These are phyloP conservation scores for Patagioenas fasciata DNA, from an alignment of 2,113 vertebrate species.

Conservation along the genomic window DNA sequence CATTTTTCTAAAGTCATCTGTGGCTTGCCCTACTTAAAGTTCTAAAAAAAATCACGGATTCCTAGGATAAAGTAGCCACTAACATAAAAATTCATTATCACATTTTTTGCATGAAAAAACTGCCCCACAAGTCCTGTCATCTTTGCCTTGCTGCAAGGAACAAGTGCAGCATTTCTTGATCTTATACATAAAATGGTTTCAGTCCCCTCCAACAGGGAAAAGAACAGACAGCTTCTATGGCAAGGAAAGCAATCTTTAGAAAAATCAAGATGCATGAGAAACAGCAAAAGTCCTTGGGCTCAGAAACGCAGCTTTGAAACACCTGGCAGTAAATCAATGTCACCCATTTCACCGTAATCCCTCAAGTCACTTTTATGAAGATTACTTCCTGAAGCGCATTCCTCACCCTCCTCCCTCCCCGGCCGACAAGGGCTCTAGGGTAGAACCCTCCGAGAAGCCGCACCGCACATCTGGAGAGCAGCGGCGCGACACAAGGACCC, in stretches of 20 bases:
- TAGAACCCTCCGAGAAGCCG: not conserved
- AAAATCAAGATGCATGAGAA: conserved; percentile 2
- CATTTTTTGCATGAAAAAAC: not conserved
- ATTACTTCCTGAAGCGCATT: conserved; percentile 45
- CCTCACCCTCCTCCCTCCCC: not conserved
- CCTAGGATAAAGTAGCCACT: not conserved
- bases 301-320: not conserved
- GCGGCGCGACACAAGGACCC: not conserved
- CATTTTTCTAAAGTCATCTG: not conserved
- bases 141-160: conserved; percentile 11
- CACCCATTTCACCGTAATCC: conserved; percentile 39
- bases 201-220: not conserved
- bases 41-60: not conserved
- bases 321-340: conserved; percentile 63
- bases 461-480: not conserved
- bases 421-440: not conserved
- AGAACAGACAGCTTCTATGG: not conserved
- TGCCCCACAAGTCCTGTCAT: not conserved
- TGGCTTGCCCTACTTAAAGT: not conserved
- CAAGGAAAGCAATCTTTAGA: not conserved
- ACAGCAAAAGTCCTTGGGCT: conserved; percentile 29
- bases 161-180: not conserved
- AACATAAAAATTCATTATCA: not conserved
- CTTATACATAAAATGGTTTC: conserved; percentile 2
- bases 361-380: conserved; percentile 51